A percentile compares a stretch with the other conserved stretches of the same genome.
Evolutionary conservation across 2,888 invertebrate species (phyloP).

Genomic region (Phragmatobia fuliginosa): DNA sequence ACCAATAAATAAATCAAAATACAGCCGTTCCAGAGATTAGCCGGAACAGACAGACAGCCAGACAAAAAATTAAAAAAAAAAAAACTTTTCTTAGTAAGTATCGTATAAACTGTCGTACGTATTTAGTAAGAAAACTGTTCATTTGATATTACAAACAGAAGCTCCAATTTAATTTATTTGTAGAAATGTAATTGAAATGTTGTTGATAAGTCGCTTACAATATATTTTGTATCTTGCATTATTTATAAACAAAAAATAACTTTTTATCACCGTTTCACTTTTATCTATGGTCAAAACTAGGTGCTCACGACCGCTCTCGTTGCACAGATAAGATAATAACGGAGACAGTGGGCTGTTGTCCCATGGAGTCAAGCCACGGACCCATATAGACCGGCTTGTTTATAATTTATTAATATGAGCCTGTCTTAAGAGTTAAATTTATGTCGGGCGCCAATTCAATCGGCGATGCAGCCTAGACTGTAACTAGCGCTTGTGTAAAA

Average conservation of each 20-base stretch:
- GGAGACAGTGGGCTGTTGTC: constrained; percentile 6
- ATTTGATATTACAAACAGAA: no score
- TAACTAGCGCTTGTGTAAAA: neutral
- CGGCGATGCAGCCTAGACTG: neutral
- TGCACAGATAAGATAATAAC: constrained; percentile 4
- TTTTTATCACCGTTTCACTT: neutral
- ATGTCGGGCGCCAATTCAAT: constrained; percentile 3
- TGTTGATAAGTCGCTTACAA: neutral
- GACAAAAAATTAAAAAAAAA: no score
- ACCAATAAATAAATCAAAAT: no score
- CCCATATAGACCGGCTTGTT: constrained; percentile 7
- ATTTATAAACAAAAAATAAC: neutral
- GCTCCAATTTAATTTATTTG: no score
- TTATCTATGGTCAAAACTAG: constrained; percentile 11
- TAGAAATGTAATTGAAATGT: no score
- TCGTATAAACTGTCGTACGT: no score
- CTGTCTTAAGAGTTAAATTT: constrained; percentile 3
- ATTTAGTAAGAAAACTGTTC: no score
- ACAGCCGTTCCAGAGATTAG: no score
- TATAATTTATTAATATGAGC: neutral
- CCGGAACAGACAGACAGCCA: no score
- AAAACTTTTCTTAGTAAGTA: no score
- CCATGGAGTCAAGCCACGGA: neutral
- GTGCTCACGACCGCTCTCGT: neutral
- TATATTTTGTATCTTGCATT: neutral